Base-by-base conservation (phyloP, 2,797 vertebrate species). In the Acomys russatus region DNA sequence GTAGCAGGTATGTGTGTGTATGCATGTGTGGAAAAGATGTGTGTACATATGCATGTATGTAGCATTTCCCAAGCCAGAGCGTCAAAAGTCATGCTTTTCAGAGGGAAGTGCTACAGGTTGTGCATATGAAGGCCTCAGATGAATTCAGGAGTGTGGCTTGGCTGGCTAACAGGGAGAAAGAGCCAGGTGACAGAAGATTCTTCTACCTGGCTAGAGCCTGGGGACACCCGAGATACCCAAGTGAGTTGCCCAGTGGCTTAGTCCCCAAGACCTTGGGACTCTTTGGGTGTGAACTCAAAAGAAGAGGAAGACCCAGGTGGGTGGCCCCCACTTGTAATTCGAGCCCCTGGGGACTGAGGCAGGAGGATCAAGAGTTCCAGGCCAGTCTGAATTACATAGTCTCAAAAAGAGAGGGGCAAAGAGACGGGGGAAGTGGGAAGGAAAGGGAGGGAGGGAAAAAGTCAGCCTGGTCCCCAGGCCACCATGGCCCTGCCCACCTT, bases 191-290 rank as follows among this genome's bases (percentile, higher is more conserved):
- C 51, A 35, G 1, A 59, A 30, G n/a, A 74, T 30, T 38, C 70
- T 73, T 88, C 35, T 44, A 49, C 38, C 17, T 38, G 49, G 3
- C 51, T 9, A 4, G 20, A 54, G 17, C 6, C 25, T 9, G 9
- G 28, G 18, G 23, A 30, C 78, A 74, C 17, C 25, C 9, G 23
- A 61, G 80, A 8, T 0, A 0, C 11, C 0, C 54, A 30, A 10
- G 23, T 23, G 63, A 76, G 44, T 8, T n/a, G 17, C 64, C 44
- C 25, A 59, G 64, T 30, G 35, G 9, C 49, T 86, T 18, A 10
- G 38, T 35, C 22, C 56, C 56, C 11, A 18, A 44, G 51, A 64
- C 35, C 17, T 44, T 14, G 0, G 64, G 61, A 71, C 15, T 63
- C 82, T 8, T 44, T 1, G 33, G 71, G 20, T 10, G 33, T 25